A percentile compares a stretch with the other conserved stretches of the same genome.
Evolutionary conservation across 2,797 vertebrate species (phyloP).

Genomic region (Nasua narica): DNA sequence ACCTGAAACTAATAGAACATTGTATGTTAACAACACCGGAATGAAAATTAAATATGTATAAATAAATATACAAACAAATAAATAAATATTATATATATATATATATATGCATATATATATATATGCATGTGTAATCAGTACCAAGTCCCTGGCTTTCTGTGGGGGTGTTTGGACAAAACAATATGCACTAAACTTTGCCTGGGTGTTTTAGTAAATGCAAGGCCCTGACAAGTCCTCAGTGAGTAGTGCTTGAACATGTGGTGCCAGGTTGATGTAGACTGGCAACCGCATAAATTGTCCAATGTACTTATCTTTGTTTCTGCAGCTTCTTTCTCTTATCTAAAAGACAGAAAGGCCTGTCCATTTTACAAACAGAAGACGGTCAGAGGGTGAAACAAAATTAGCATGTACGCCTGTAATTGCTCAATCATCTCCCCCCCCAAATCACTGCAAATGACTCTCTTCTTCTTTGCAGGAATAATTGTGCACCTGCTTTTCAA

Average conservation of each 20-base stretch:
- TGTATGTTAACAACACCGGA: background rate
- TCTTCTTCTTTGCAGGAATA: slow-evolving; percentile 63
- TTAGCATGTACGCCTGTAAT: slow-evolving; percentile 45
- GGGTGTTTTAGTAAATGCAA: background rate
- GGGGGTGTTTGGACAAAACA: background rate
- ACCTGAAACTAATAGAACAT: background rate
- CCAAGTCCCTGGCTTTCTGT: background rate
- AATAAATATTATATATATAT: too few relatives aligned
- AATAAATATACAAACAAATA: background rate
- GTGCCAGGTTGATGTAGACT: background rate
- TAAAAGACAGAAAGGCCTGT: background rate
- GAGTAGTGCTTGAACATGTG: background rate
- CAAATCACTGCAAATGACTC: slow-evolving; percentile 48
- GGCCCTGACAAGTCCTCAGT: background rate
- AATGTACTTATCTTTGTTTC: slow-evolving; percentile 59
- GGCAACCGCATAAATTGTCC: background rate
- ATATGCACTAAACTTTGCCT: background rate
- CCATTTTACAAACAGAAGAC: slow-evolving; percentile 33
- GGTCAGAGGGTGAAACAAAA: slow-evolving; percentile 50
- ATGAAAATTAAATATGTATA: background rate
- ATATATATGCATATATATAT: background rate
- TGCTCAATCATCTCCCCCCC: slow-evolving; percentile 44
- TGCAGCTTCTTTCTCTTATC: slow-evolving; percentile 19
- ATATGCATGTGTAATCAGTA: background rate
- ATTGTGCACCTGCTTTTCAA: slow-evolving; percentile 64